phyloP scores from a whole-genome alignment of 2,888 invertebrate species.

The Kuschelorhynchus macadamiae region DNA sequence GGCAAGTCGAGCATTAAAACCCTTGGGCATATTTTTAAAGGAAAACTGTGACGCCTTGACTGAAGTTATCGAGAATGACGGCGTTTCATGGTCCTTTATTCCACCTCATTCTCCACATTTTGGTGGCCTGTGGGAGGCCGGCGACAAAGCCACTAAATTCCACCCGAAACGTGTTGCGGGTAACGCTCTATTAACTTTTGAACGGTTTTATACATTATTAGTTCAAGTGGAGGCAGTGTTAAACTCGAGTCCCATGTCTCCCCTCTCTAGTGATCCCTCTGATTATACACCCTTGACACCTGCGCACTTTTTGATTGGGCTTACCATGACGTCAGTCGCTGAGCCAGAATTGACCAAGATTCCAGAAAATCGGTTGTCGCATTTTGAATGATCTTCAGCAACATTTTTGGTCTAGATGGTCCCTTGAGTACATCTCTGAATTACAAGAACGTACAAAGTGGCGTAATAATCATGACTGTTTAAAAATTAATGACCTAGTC shows the following conservation, averaged over 20 bases:
- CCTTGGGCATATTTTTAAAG: background rate
- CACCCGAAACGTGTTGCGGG: background rate
- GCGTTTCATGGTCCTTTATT: constrained; percentile 13
- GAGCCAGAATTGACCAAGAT: constrained; percentile 3
- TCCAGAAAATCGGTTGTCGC: constrained; percentile 8
- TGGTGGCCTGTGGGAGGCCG: constrained; percentile 12
- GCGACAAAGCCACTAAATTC: background rate
- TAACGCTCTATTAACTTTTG: background rate
- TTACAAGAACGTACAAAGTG: constrained; percentile 22
- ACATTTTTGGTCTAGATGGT: background rate
- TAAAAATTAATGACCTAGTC: constrained; percentile 7
- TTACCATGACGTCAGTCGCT: background rate
- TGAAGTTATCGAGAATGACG: constrained; percentile 1
- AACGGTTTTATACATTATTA: background rate
- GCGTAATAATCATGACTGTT: background rate
- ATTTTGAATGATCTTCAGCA: constrained; percentile 6
- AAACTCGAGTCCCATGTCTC: constrained; percentile 5
- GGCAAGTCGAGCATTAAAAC: constrained; percentile 14
- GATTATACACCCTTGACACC: constrained; percentile 14
- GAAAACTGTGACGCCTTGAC: constrained; percentile 1
- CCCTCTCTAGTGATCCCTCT: constrained; percentile 11
- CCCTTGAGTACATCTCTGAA: constrained; percentile 14
- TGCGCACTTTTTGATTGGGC: constrained; percentile 14
- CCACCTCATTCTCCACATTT: constrained; percentile 10
- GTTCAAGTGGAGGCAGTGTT: constrained; percentile 1